Percentiles rank a stretch among this genome's conserved stretches.
Conservation (phyloP, 2,797 vertebrate genomes). For the Craterocephalus amniculus region DNA sequence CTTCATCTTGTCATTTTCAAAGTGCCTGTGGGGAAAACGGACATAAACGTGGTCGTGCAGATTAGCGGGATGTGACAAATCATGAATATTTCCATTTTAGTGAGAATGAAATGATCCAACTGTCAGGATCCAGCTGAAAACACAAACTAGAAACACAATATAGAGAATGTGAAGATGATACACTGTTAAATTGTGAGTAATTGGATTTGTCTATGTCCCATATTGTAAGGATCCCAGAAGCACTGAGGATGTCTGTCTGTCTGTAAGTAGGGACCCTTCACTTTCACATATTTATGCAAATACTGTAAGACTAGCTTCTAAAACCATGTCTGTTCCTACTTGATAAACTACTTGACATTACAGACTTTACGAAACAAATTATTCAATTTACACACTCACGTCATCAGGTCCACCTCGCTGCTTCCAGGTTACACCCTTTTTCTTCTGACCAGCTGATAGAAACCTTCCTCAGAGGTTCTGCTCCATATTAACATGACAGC, state of each 20-base stretch:
- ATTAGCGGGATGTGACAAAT: conserved; percentile 8
- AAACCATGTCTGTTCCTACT: not conserved
- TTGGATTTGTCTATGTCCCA: not conserved
- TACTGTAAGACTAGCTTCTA: not conserved
- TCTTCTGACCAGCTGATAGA: too few relatives aligned
- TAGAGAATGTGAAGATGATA: not conserved
- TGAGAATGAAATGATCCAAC: not conserved
- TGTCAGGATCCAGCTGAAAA: not conserved
- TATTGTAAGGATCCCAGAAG: not conserved
- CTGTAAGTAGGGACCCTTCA: not conserved
- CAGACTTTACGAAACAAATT: too few relatives aligned
- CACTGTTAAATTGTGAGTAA: not conserved
- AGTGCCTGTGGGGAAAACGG: not conserved
- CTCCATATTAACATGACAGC: too few relatives aligned
- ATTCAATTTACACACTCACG: too few relatives aligned
- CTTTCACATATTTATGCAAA: not conserved
- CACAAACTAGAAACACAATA: not conserved
- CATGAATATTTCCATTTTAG: not conserved
- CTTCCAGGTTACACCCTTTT: too few relatives aligned
- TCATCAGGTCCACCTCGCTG: too few relatives aligned
- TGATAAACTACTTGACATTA: not conserved
- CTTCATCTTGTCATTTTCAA: conserved; percentile 5
- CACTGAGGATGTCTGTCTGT: not conserved
- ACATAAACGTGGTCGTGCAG: not conserved
- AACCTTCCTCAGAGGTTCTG: too few relatives aligned